These are phyloP conservation scores for Habroteleia sp. DNA, from an alignment of 2,888 invertebrate species.

Conservation along the genomic window DNA sequence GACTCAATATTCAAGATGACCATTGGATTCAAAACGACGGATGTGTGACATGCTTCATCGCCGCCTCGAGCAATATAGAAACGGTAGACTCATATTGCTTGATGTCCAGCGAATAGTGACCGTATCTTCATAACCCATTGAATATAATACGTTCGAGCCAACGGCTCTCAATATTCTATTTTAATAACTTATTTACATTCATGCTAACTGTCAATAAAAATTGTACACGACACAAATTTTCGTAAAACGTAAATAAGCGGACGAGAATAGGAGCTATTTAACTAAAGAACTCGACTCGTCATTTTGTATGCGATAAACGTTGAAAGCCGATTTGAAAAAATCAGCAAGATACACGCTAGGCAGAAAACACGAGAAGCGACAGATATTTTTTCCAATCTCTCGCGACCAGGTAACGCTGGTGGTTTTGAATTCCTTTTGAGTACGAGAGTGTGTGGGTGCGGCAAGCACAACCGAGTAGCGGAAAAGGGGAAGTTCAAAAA, in stretches of 20 bases:
- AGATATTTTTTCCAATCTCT: conserved; percentile 67
- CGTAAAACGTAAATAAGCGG: too few species aligned
- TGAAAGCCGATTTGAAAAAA: conserved; percentile 57
- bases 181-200: conserved; percentile 44
- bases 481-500: conserved; percentile 63
- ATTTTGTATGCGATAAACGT: conserved; percentile 43
- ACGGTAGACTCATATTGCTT: conserved; percentile 79
- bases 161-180: conserved; percentile 23
- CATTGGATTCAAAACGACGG: conserved; percentile 74
- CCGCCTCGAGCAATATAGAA: conserved; percentile 80
- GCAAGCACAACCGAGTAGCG: conserved; percentile 61
- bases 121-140: conserved; percentile 56
- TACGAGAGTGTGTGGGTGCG: conserved; percentile 69
- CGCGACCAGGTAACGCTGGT: conserved; percentile 58
- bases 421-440: conserved; percentile 81
- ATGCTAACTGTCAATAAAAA: conserved; percentile 18
- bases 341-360: conserved; percentile 58
- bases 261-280: too few species aligned
- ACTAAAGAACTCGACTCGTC: conserved; percentile 17
- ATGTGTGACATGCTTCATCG: conserved; percentile 81
- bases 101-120: conserved; percentile 63
- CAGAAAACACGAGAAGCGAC: conserved; percentile 71
- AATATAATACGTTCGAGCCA: conserved; percentile 28
- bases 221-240: not conserved
- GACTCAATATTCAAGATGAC: conserved; percentile 81